phyloP scores from a whole-genome alignment of 1,140 invertebrate genomes.

The Pteromalus puparum region DNA sequence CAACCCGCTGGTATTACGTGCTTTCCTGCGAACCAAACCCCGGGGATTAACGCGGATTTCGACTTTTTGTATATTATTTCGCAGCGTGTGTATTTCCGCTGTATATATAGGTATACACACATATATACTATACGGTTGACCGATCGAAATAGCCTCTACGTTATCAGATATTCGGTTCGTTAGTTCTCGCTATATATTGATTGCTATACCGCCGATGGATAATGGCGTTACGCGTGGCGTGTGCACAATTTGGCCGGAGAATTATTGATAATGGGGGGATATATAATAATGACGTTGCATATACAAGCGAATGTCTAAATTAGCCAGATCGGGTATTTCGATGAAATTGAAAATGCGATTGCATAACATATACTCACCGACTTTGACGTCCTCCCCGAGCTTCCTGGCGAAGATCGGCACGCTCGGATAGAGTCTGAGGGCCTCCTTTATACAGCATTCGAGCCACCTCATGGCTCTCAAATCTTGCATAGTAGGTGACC shows the following conservation, averaged over 20 bases:
- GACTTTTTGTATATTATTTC: no score
- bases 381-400: conserved; percentile 76
- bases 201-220: no score
- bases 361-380: conserved; percentile 62
- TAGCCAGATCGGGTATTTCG: no score
- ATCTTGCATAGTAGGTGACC: conserved; percentile 77
- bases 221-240: no score
- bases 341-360: background rate
- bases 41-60: background rate
- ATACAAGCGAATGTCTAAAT: no score
- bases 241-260: no score
- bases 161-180: background rate
- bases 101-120: no score
- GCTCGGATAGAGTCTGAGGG: conserved; percentile 81
- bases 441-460: conserved; percentile 83
- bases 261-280: no score
- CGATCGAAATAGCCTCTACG: background rate
- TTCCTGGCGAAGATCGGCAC: conserved; percentile 80
- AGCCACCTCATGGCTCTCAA: conserved; percentile 79
- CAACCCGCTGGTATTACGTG: conserved; percentile 69
- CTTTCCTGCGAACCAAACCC: conserved; percentile 55
- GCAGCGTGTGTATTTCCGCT: no score
- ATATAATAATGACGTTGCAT: no score
- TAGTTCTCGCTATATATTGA: no score
- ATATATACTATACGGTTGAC: no score